Evolutionary conservation across 1,140 invertebrate species (phyloP).

Genomic region (Hyphantria cunea): DNA sequence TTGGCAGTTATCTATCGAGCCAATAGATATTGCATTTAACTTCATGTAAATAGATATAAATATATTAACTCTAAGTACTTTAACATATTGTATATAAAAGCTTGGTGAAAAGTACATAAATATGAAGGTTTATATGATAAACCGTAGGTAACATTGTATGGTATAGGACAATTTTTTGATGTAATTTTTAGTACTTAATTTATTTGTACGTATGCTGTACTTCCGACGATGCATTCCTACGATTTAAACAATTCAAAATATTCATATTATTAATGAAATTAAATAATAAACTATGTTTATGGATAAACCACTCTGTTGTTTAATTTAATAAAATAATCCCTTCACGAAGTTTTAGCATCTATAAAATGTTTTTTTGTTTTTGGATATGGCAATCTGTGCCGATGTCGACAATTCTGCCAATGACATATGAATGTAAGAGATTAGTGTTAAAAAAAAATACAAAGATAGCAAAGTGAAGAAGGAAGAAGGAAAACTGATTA

Average conservation of each 20-base stretch:
- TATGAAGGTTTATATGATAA: constrained; percentile 66
- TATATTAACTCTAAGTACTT: constrained; percentile 36
- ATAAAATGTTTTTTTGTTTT: background rate
- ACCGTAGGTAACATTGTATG: constrained; percentile 56
- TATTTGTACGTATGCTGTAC: constrained; percentile 68
- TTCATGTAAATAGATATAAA: constrained; percentile 47
- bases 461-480: too few relatives aligned
- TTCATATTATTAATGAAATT: constrained; percentile 66
- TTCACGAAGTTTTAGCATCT: too few relatives aligned
- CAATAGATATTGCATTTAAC: constrained; percentile 42
- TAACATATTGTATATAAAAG: constrained; percentile 59
- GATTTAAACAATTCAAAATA: constrained; percentile 63
- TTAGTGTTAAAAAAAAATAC: too few relatives aligned
- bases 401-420: too few relatives aligned
- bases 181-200: constrained; percentile 74
- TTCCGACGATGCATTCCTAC: constrained; percentile 66
- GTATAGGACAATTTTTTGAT: constrained; percentile 53
- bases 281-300: constrained; percentile 48
- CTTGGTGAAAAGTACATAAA: constrained; percentile 56
- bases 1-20: constrained; percentile 22
- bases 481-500: too few relatives aligned
- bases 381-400: too few relatives aligned
- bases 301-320: constrained; percentile 14
- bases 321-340: background rate
- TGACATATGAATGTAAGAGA: too few relatives aligned